Conservation (phyloP, 2,113 vertebrate species). For the Stegostoma tigrinum region DNA sequence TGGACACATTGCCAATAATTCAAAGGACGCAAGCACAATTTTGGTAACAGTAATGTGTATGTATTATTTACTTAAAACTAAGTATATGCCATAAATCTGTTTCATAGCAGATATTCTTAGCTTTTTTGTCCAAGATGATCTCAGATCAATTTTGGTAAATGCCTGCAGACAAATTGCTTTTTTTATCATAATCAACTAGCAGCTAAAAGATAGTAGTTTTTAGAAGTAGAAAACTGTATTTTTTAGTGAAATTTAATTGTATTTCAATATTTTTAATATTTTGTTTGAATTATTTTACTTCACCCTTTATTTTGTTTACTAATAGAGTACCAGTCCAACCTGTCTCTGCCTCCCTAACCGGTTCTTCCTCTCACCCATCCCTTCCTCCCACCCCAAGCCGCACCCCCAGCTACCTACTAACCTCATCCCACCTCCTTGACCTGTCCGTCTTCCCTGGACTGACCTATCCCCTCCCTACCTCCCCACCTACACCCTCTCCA, state of each 20-base stretch:
- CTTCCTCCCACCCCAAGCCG: too few species aligned
- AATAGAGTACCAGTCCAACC: too few species aligned
- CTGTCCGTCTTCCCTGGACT: too few species aligned
- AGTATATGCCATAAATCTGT: background rate
- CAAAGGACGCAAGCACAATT: background rate
- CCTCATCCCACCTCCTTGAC: too few species aligned
- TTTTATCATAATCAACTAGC: background rate
- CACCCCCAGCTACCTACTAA: too few species aligned
- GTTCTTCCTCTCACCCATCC: too few species aligned
- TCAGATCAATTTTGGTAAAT: background rate
- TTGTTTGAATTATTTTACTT: background rate
- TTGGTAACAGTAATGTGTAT: background rate
- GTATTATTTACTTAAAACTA: conserved; percentile 2
- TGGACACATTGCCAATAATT: background rate
- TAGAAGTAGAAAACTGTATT: background rate
- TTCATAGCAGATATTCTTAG: background rate
- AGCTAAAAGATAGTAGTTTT: background rate
- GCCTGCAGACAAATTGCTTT: background rate
- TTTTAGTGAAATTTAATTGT: too few species aligned
- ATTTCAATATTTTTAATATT: too few species aligned
- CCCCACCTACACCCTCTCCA: too few species aligned
- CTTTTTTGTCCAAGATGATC: background rate
- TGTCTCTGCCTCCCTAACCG: too few species aligned
- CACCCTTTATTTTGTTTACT: background rate
- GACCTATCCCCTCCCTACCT: too few species aligned